phyloP scores from a whole-genome alignment of 2,113 vertebrate species.

The Campylomormyrus numenius region DNA sequence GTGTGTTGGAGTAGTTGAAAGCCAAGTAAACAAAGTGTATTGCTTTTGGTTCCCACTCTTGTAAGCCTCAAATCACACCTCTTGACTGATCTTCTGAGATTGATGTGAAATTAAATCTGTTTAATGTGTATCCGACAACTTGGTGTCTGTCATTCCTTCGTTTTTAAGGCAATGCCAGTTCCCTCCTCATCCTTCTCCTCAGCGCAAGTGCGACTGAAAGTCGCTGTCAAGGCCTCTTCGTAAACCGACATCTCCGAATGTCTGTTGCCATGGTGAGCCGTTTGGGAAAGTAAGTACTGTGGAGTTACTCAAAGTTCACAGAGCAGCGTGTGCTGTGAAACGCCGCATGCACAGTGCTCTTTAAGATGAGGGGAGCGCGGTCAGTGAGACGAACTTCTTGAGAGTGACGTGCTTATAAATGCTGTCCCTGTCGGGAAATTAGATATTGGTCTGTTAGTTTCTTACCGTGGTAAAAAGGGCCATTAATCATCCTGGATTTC shows the following conservation, averaged over 20 bases:
- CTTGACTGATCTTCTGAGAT: background rate
- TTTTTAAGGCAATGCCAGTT: background rate
- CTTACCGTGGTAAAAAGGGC: background rate
- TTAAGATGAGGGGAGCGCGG: background rate
- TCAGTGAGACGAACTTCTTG: background rate
- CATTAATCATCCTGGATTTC: background rate
- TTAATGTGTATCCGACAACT: background rate
- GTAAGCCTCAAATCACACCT: background rate
- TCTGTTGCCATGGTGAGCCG: constrained; percentile 52
- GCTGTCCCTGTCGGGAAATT: background rate
- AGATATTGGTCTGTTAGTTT: background rate
- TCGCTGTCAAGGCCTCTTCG: background rate
- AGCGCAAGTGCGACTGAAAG: background rate
- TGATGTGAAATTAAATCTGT: constrained; percentile 8
- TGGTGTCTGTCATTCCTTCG: background rate
- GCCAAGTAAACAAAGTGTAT: background rate
- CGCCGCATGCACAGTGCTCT: constrained; percentile 22
- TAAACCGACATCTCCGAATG: constrained; percentile 4
- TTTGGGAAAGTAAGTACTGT: constrained; percentile 21
- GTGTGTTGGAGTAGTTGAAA: background rate
- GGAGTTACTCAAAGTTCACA: constrained; percentile 32
- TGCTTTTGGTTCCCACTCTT: background rate
- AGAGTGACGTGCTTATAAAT: background rate
- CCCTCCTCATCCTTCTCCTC: background rate
- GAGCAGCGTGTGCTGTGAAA: constrained; percentile 39